A percentile compares a stretch with the other conserved stretches of the same genome.
phyloP scores from a whole-genome alignment of 2,888 invertebrate species.

The Noctua janthina region DNA sequence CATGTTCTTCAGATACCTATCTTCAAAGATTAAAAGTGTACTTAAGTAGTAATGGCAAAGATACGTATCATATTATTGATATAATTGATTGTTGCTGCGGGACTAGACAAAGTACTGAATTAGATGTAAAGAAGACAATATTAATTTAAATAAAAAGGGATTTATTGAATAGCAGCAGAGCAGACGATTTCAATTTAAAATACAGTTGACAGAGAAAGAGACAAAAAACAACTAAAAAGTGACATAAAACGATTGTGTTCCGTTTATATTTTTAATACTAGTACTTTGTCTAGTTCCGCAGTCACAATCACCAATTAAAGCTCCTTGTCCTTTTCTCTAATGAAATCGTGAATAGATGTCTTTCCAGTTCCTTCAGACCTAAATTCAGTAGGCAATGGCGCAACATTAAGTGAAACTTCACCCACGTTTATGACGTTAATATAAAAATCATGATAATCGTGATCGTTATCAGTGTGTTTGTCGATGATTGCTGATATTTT shows the following conservation, averaged over 20 bases:
- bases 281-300: not conserved
- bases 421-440: conserved; percentile 42
- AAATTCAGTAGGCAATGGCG: conserved; percentile 19
- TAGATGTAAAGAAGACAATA: no score
- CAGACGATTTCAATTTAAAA: no score
- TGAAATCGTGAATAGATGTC: conserved; percentile 16
- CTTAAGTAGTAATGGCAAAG: not conserved
- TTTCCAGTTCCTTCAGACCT: not conserved
- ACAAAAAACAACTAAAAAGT: no score
- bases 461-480: conserved; percentile 44
- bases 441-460: conserved; percentile 51
- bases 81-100: no score
- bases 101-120: no score
- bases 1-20: not conserved
- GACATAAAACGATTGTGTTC: no score
- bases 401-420: conserved; percentile 46
- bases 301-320: not conserved
- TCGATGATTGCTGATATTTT: conserved; percentile 43
- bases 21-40: not conserved
- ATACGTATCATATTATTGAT: not conserved
- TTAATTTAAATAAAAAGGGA: no score
- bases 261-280: no score
- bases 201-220: no score
- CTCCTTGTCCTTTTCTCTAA: not conserved
- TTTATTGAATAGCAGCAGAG: no score